phyloP scores from a whole-genome alignment of 2,797 vertebrate genomes.

The Phrynocephalus vlangalii region DNA sequence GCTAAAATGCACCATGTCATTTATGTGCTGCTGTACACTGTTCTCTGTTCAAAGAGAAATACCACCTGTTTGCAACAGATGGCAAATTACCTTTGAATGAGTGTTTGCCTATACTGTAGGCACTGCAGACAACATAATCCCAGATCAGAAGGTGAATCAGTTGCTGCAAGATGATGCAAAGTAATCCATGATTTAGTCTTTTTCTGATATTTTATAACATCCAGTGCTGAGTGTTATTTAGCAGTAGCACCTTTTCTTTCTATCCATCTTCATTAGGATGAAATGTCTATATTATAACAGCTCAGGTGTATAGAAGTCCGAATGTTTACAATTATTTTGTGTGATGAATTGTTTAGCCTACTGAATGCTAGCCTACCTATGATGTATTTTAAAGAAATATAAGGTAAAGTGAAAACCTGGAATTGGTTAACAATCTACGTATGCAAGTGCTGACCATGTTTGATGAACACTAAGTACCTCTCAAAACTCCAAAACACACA shows the following conservation, averaged over 20 bases:
- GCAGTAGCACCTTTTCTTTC: constrained; percentile 18
- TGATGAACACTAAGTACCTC: not conserved
- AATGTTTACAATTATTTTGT: not conserved
- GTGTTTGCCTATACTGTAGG: constrained; percentile 58
- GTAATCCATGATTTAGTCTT: constrained; percentile 30
- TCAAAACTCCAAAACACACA: not conserved
- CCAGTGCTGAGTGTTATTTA: not conserved
- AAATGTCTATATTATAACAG: not conserved
- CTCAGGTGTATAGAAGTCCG: not conserved
- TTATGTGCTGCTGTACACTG: constrained; percentile 48
- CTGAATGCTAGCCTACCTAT: not conserved
- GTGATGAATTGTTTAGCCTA: constrained; percentile 11
- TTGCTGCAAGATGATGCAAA: constrained; percentile 13
- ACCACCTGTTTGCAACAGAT: constrained; percentile 71
- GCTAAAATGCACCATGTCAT: constrained; percentile 55
- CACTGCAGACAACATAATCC: constrained; percentile 25
- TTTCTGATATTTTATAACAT: constrained; percentile 8
- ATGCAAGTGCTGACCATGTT: not conserved
- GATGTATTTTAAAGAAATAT: constrained; percentile 15
- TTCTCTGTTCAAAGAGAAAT: constrained; percentile 63
- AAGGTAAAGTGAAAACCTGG: not conserved
- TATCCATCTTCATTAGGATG: constrained; percentile 18
- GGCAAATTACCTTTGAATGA: constrained; percentile 64
- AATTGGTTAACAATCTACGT: not conserved
- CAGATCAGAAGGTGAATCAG: constrained; percentile 56